Evolutionary conservation across 2,797 vertebrate species (phyloP).

Genomic region (Tokudaia muenninki): DNA sequence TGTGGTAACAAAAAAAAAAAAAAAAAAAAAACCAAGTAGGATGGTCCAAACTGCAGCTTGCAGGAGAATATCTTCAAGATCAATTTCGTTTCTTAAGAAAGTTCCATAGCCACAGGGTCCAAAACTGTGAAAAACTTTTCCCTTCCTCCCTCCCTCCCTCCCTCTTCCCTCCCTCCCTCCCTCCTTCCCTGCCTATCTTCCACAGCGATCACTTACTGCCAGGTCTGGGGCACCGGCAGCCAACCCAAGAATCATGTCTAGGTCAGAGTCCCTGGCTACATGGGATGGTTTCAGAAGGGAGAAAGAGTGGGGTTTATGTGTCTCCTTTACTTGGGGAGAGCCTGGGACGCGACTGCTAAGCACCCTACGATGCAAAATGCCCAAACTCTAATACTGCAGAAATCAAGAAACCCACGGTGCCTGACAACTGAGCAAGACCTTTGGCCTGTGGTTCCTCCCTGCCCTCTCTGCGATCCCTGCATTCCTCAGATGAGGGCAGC

Average conservation of each 20-base stretch:
- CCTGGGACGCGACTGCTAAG: not conserved
- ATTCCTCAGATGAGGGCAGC: not conserved
- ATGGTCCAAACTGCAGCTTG: not conserved
- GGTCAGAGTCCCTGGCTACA: not conserved
- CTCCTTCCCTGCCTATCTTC: not conserved
- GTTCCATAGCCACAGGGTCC: not conserved
- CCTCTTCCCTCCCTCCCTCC: too few species aligned
- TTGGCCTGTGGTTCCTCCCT: not conserved
- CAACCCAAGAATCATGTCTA: not conserved
- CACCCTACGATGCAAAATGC: not conserved
- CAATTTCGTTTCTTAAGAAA: not conserved
- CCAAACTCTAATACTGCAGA: not conserved
- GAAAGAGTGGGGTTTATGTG: not conserved
- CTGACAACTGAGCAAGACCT: not conserved
- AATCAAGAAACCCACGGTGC: not conserved
- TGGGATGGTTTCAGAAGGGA: not conserved
- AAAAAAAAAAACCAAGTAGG: not conserved
- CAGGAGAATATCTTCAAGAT: not conserved
- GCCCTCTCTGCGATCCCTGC: not conserved
- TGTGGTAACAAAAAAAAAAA: not conserved
- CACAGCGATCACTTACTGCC: not conserved
- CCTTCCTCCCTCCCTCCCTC: not conserved
- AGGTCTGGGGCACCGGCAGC: too few species aligned
- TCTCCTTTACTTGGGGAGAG: not conserved
- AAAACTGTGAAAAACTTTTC: not conserved